These are phyloP conservation scores for Aradus depressus DNA, from an alignment of 2,888 invertebrate genomes.

Conservation along the genomic window DNA sequence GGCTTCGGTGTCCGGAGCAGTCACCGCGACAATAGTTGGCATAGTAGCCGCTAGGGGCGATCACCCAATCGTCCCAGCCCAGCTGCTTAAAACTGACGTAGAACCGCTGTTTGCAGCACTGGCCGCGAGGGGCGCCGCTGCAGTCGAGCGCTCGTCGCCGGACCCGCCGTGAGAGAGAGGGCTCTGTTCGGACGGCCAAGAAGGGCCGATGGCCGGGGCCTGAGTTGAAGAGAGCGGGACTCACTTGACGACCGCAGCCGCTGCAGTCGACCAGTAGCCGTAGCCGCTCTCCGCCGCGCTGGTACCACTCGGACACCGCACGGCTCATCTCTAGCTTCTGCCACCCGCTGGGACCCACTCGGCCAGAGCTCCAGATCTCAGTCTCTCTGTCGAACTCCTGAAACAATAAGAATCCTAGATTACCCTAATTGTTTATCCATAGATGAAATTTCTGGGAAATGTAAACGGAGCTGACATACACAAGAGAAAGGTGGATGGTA, in stretches of 20 bases:
- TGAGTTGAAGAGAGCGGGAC: conserved; percentile 43
- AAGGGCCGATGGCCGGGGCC: conserved; percentile 55
- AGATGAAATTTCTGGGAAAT: too few relatives aligned
- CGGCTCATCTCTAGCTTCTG: conserved; percentile 73
- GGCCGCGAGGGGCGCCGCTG: conserved; percentile 53
- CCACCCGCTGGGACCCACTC: conserved; percentile 55
- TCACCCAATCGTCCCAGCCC: conserved; percentile 93
- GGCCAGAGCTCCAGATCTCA: conserved; percentile 39
- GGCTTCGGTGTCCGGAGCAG: conserved; percentile 63
- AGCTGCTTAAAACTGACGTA: conserved; percentile 84
- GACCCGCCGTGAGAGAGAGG: conserved; percentile 54
- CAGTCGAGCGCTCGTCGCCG: conserved; percentile 77
- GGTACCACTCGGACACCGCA: conserved; percentile 65
- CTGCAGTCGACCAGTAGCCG: conserved; percentile 74
- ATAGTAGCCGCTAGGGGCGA: conserved; percentile 79
- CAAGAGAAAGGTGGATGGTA: too few relatives aligned
- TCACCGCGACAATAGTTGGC: conserved; percentile 90
- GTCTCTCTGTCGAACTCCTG: conserved; percentile 50
- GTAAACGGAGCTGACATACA: too few relatives aligned
- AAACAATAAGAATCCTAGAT: conserved; percentile 22
- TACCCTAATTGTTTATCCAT: too few relatives aligned
- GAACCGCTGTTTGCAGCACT: conserved; percentile 81
- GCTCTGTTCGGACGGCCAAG: conserved; percentile 67
- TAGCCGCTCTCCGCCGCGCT: conserved; percentile 46
- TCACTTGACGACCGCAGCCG: conserved; percentile 63